A percentile compares a stretch with the other conserved stretches of the same genome.
Conservation (phyloP, 2,797 vertebrate species). For the Thunnus albacares region DNA sequence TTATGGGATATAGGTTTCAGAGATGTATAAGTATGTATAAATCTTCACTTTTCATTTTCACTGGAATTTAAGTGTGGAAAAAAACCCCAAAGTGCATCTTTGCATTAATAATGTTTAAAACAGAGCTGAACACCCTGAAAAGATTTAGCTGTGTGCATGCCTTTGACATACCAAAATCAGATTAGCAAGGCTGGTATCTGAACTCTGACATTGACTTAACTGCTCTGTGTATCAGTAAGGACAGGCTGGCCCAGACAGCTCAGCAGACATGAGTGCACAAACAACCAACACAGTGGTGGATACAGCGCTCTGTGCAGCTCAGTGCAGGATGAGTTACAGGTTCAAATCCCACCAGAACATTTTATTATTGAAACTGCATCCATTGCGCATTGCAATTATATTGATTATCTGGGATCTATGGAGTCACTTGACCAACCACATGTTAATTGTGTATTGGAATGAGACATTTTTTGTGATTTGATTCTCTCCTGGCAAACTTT, state of each 20-base stretch:
- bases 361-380: not conserved
- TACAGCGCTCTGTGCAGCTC: not conserved
- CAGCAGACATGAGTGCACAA: slow-evolving; percentile 25
- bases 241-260: not conserved
- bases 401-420: not conserved
- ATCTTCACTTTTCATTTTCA: not conserved
- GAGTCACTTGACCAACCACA: not conserved
- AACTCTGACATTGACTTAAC: slow-evolving; percentile 4
- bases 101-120: not conserved
- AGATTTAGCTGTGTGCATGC: not conserved
- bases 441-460: not conserved
- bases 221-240: slow-evolving; percentile 29
- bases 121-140: not conserved
- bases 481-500: not conserved
- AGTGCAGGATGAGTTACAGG: not conserved
- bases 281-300: not conserved
- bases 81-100: not conserved
- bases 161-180: slow-evolving; percentile 7
- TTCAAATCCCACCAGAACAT: not conserved
- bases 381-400: not conserved
- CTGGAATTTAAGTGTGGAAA: not conserved
- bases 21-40: not conserved
- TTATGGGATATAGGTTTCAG: not conserved
- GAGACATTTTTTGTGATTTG: not conserved
- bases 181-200: not conserved